Base-by-base conservation (phyloP, 1,140 invertebrate species). In the Geopemphigus sp. region DNA sequence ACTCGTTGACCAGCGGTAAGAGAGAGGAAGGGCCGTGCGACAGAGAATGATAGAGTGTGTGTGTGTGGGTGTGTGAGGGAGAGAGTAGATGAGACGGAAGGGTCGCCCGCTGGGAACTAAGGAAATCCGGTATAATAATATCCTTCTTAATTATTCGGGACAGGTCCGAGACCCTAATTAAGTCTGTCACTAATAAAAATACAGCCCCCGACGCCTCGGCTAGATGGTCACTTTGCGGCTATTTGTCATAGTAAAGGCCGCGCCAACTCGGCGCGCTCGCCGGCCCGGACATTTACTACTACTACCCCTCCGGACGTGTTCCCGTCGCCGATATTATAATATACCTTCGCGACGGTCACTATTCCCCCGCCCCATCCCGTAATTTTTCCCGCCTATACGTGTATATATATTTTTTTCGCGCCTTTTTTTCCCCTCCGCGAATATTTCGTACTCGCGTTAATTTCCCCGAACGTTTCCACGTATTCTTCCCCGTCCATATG, bases 121-220 rank as follows among this genome's bases (percentile, higher is more conserved):
- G 56, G 73, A 76, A 76, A 76, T 76, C 73, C 73, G 73, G 73
- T 59, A 76, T 76, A 76, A 76, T 76, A 76, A 76, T 76, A 76
- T 76, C 73, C 73, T 76, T 76, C 73, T 76, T 76, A 76, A 76
- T 76, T 76, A 76, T 76, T 76, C 73, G 59, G 73, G 73, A 76
- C 73, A 57, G 73, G 73, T 76, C 73, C 73, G 32, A 57, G 73
- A 76, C 73, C 73, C 73, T 76, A 76, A 76, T 76, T 76, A 76
- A 76, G 73, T 76, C 73, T 76, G 73, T 76, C 73, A 76, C 73
- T 76, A 76, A 76, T 76, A 76, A 76, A 76, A 76, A 76, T 76
- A 76, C 72, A 22, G 72, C 26, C 54, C 70, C 64, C 73, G 39
- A 24, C 56, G 73, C 53, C 73, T 12, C 19, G 56, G 32, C 73